These are phyloP conservation scores for Isichthys henryi DNA, from an alignment of 2,113 vertebrate species.

Conservation along the genomic window DNA sequence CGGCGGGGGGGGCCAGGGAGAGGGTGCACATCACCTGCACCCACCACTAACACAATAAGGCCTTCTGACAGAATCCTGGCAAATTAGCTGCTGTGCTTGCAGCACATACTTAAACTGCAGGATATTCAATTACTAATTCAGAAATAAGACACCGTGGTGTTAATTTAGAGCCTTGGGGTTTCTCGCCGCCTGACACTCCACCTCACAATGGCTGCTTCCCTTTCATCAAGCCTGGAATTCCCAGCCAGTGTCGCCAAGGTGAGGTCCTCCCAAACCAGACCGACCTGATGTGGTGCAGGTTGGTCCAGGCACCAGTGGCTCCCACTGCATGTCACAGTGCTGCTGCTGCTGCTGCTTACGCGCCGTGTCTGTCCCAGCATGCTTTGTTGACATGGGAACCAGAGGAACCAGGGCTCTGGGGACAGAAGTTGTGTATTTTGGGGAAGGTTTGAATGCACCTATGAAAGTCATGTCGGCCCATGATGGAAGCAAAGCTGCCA, in stretches of 20 bases:
- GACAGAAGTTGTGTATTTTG: background rate
- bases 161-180: background rate
- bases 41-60: background rate
- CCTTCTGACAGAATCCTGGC: background rate
- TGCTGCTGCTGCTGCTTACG: background rate
- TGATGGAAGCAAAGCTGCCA: background rate
- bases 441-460: background rate
- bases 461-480: background rate
- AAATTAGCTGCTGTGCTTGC: background rate
- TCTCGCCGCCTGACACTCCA: background rate
- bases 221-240: background rate
- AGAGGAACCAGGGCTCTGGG: background rate
- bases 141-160: background rate
- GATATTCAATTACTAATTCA: slow-evolving; percentile 4
- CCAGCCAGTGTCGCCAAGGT: background rate
- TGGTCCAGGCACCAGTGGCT: background rate
- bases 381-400: background rate
- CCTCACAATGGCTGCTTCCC: background rate
- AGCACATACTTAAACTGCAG: background rate
- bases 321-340: background rate
- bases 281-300: background rate
- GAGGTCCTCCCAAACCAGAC: background rate
- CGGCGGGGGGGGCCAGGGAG: no score
- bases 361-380: background rate
- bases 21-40: background rate